Evolutionary conservation across 2,113 vertebrate genomes (phyloP).

Genomic region (Melanotaenia duboulayi): DNA sequence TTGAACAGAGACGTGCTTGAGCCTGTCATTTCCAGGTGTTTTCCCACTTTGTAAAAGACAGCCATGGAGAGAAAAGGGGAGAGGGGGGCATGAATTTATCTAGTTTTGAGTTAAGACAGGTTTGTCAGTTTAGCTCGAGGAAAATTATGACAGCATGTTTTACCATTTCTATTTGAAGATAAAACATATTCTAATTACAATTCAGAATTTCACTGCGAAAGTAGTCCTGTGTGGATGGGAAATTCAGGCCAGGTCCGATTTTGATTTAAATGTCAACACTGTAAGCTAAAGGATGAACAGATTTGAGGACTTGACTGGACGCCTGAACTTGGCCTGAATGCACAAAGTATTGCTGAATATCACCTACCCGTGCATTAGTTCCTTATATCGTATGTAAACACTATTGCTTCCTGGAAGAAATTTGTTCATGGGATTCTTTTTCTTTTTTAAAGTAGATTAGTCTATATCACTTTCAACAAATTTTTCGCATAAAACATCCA

Average conservation of each 20-base stretch:
- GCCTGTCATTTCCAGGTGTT: constrained; percentile 66
- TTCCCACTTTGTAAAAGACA: constrained; percentile 31
- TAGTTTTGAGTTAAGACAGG: neutral
- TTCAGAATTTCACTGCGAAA: neutral
- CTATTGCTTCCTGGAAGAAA: neutral
- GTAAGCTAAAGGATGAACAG: constrained; percentile 29
- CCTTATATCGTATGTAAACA: neutral
- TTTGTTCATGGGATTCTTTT: neutral
- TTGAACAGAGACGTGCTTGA: constrained; percentile 33
- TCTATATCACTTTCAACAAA: too few relatives aligned
- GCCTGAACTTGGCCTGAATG: constrained; percentile 36
- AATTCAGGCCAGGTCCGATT: constrained; percentile 15
- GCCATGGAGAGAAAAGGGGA: neutral
- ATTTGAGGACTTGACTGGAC: constrained; percentile 53
- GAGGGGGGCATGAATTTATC: neutral
- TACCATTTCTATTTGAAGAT: neutral
- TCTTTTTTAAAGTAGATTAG: neutral
- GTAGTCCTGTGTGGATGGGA: neutral
- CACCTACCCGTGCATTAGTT: neutral
- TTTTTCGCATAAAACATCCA: too few relatives aligned
- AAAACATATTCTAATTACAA: neutral
- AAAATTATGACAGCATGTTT: neutral
- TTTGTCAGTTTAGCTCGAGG: neutral
- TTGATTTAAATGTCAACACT: constrained; percentile 48
- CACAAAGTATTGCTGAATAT: neutral